Percentiles rank a stretch among this genome's conserved stretches.
These are phyloP conservation scores for Drosophila sordidapex DNA, from an alignment of 2,888 invertebrate species.

Conservation along the genomic window DNA sequence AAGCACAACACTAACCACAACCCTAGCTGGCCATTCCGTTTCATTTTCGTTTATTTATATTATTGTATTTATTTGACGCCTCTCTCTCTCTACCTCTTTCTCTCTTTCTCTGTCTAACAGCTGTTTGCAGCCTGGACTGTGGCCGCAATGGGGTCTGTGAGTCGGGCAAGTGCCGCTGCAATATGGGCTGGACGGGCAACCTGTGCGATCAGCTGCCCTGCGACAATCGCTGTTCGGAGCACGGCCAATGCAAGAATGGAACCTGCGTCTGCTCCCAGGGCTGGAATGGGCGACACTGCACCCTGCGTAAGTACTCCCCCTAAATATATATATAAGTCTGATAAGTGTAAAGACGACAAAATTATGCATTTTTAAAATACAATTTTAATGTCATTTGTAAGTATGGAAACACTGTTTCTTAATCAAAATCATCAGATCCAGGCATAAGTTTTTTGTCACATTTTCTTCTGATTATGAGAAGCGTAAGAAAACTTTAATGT, in stretches of 20 bases:
- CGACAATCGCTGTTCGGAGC: constrained; percentile 95
- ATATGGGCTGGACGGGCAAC: constrained; percentile 96
- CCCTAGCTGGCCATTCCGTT: background rate
- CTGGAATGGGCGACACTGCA: constrained; percentile 99
- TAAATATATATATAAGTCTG: background rate
- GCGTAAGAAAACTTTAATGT: background rate
- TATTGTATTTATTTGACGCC: constrained; percentile 16
- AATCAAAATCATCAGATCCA: too few relatives aligned
- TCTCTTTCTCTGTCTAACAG: constrained; percentile 85
- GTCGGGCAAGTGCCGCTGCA: constrained; percentile 95
- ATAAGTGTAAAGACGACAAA: background rate
- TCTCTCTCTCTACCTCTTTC: constrained; percentile 15
- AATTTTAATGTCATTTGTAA: background rate
- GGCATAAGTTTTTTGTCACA: too few relatives aligned
- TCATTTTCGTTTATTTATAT: constrained; percentile 16
- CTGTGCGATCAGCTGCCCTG: constrained; percentile 96
- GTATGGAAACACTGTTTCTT: too few relatives aligned
- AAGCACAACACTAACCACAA: constrained; percentile 5
- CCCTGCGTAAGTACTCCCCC: constrained; percentile 92
- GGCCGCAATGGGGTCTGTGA: constrained; percentile 97
- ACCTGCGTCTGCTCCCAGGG: constrained; percentile 99
- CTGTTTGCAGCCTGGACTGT: constrained; percentile 96
- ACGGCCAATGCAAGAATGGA: constrained; percentile 98
- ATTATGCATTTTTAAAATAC: background rate
- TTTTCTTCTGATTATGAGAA: background rate